These are phyloP conservation scores for Trachelus iudaicus DNA, from an alignment of 2,888 invertebrate species.

Conservation along the genomic window DNA sequence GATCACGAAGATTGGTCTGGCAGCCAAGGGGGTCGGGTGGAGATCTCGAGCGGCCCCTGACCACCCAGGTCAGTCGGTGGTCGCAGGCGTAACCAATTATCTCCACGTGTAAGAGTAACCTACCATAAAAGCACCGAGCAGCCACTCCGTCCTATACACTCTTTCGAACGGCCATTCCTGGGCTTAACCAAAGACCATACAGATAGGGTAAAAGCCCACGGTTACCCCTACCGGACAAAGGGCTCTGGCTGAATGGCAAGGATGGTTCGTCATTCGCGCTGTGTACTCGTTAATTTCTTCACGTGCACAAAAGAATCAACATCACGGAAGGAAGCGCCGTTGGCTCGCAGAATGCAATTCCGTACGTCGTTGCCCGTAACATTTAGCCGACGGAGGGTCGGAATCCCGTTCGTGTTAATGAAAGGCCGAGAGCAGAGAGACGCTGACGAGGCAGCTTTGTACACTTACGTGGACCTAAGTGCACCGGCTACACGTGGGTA, in stretches of 20 bases:
- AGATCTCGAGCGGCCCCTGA: no score
- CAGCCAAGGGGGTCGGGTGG: no score
- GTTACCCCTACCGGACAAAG: background rate
- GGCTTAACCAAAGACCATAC: background rate
- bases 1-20: no score
- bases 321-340: background rate
- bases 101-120: no score
- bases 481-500: background rate
- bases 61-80: no score
- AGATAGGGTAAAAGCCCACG: no score
- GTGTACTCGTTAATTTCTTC: conserved; percentile 4
- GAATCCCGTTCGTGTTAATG: conserved; percentile 47
- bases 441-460: conserved; percentile 34
- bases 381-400: conserved; percentile 29
- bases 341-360: conserved; percentile 47
- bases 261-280: background rate
- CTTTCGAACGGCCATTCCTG: background rate
- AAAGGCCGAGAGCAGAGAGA: conserved; percentile 36
- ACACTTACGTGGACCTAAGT: background rate
- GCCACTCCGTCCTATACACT: no score
- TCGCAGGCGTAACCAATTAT: no score
- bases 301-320: background rate
- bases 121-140: no score
- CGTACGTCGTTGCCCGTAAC: conserved; percentile 37
- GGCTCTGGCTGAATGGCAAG: background rate